phyloP scores from a whole-genome alignment of 2,797 vertebrate species.

The Rallus crepitans region DNA sequence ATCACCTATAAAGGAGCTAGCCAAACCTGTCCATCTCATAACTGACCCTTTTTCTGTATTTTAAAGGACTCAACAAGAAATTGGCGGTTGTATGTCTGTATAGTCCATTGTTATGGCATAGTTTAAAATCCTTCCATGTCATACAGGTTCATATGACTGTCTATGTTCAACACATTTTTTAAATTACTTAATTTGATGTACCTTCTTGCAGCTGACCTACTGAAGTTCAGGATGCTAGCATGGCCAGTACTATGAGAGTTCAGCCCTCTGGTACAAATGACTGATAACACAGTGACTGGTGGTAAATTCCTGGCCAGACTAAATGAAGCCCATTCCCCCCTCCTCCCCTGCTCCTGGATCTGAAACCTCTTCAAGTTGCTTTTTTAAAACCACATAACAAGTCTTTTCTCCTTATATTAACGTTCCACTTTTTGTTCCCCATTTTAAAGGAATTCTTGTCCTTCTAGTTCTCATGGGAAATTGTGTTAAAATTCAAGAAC shows the following conservation, averaged over 20 bases:
- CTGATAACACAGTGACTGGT: not conserved
- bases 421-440: not conserved
- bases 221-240: not conserved
- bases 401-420: constrained; percentile 12
- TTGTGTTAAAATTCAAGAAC: constrained; percentile 62
- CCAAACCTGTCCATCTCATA: not conserved
- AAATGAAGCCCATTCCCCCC: not conserved
- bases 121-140: not conserved
- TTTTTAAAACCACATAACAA: constrained; percentile 34
- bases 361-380: not conserved
- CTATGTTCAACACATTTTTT: not conserved
- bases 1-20: not conserved
- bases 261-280: not conserved
- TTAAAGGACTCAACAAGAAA: not conserved
- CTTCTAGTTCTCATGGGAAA: constrained; percentile 50
- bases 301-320: constrained; percentile 23
- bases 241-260: not conserved
- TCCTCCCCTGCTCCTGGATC: not conserved
- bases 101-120: not conserved
- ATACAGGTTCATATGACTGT: not conserved
- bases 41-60: not conserved
- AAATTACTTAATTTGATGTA: not conserved
- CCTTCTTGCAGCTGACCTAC: not conserved
- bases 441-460: constrained; percentile 49
- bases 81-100: not conserved